Evolutionary conservation across 2,113 vertebrate species (phyloP).

Genomic region (Zingel zingel): DNA sequence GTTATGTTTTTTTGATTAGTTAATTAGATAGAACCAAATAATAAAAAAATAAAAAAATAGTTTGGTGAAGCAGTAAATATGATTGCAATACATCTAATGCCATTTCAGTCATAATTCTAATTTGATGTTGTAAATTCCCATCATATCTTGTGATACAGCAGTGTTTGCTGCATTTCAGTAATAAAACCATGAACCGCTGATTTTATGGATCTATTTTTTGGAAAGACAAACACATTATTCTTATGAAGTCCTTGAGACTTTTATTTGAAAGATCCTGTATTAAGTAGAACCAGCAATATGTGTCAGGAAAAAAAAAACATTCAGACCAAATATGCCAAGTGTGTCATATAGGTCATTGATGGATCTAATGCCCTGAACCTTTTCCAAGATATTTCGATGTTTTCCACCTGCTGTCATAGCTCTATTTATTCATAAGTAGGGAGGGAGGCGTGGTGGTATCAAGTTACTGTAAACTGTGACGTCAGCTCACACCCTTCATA

Average conservation of each 20-base stretch:
- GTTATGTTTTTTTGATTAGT: background rate
- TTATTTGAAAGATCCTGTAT: background rate
- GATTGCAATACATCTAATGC: background rate
- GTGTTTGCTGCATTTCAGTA: background rate
- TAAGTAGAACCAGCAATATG: background rate
- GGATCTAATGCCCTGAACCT: too few species aligned
- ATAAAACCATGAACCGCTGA: slow-evolving; percentile 7
- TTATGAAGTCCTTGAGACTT: background rate
- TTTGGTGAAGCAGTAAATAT: background rate
- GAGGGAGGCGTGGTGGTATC: background rate
- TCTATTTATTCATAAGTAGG: background rate
- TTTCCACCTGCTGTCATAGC: background rate
- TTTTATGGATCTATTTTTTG: background rate
- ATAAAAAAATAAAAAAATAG: background rate
- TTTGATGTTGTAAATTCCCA: background rate
- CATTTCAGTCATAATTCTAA: background rate
- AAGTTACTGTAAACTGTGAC: background rate
- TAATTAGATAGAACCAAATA: background rate
- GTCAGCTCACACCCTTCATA: slow-evolving; percentile 13
- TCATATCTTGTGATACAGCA: background rate
- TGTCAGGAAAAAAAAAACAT: background rate
- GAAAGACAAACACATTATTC: background rate
- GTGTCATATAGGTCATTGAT: background rate
- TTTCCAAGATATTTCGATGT: background rate
- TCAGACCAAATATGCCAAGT: background rate